Percentiles rank a stretch among this genome's conserved stretches.
Conservation (phyloP, 2,888 invertebrate species). For the Brachycybe producta region DNA sequence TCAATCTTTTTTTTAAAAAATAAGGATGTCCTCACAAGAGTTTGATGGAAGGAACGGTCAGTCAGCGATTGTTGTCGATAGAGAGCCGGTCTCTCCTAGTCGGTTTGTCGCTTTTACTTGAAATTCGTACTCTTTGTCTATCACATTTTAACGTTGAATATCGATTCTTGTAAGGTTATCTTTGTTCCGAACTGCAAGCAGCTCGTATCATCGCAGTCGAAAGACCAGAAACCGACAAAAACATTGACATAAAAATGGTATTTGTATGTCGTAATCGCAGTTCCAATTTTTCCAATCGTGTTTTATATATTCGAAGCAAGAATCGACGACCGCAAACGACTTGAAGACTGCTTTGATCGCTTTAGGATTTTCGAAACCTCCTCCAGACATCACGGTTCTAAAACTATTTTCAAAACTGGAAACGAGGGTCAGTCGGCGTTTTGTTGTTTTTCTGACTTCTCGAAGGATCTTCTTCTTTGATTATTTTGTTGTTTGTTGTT, state of each 20-base stretch:
- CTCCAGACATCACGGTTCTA: constrained; percentile 61
- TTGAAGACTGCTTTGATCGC: constrained; percentile 64
- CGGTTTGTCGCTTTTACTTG: constrained; percentile 5
- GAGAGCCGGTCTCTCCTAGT: constrained; percentile 10
- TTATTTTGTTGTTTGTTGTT: constrained; percentile 4
- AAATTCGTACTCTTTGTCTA: constrained; percentile 4
- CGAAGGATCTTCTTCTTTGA: neutral
- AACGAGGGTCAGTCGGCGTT: constrained; percentile 41
- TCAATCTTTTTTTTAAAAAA: neutral
- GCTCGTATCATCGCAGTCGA: constrained; percentile 60
- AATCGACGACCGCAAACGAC: constrained; percentile 65
- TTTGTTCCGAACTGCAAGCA: constrained; percentile 70
- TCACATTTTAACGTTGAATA: neutral
- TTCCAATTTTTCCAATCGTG: neutral
- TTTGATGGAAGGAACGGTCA: constrained; percentile 16
- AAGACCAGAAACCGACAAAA: constrained; percentile 43
- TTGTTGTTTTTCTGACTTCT: neutral
- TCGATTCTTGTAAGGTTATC: constrained; percentile 43
- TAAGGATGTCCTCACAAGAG: constrained; percentile 18
- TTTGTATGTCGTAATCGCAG: constrained; percentile 24
- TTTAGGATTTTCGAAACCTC: constrained; percentile 73
- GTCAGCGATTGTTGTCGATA: constrained; percentile 14
- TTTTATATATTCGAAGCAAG: constrained; percentile 46
- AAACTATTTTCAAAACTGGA: constrained; percentile 65
- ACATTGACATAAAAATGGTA: constrained; percentile 56